A percentile compares a stretch with the other conserved stretches of the same genome.
These are phyloP conservation scores for Dipodomys stephensi DNA, from an alignment of 2,113 vertebrate genomes.

Conservation along the genomic window DNA sequence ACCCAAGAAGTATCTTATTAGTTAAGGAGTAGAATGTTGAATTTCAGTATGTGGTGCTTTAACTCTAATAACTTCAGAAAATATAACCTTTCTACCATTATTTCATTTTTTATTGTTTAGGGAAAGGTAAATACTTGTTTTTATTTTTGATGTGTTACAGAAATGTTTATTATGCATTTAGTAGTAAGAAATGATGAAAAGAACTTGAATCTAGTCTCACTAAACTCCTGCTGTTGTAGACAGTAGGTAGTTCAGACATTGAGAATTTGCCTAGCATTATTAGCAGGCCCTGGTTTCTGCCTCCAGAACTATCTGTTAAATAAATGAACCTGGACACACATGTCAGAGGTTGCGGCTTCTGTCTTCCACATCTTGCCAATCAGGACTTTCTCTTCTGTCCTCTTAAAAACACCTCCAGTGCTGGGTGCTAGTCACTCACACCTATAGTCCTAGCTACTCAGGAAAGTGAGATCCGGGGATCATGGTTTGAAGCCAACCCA, in stretches of 20 bases:
- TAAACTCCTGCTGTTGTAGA: neutral
- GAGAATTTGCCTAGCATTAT: neutral
- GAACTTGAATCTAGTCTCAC: neutral
- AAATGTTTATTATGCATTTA: constrained; percentile 8
- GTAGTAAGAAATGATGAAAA: constrained; percentile 5
- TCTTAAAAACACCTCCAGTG: neutral
- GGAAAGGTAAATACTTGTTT: constrained; percentile 10
- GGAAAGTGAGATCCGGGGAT: no score
- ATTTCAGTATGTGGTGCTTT: neutral
- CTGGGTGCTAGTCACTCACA: no score
- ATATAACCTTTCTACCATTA: neutral
- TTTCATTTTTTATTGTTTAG: constrained; percentile 33
- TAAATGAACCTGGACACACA: neutral
- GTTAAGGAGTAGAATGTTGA: neutral
- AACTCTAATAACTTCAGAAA: neutral
- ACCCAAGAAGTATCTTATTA: neutral
- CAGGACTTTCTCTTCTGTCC: neutral
- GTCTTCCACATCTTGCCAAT: neutral
- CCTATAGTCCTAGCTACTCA: no score
- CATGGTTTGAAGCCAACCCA: no score
- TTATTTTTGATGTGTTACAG: constrained; percentile 39
- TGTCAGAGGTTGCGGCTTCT: neutral
- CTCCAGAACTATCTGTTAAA: neutral
- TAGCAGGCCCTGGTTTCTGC: neutral
- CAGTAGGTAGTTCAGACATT: neutral